Evolutionary conservation across 2,797 vertebrate genomes (phyloP).

Genomic region (Spheniscus humboldti): DNA sequence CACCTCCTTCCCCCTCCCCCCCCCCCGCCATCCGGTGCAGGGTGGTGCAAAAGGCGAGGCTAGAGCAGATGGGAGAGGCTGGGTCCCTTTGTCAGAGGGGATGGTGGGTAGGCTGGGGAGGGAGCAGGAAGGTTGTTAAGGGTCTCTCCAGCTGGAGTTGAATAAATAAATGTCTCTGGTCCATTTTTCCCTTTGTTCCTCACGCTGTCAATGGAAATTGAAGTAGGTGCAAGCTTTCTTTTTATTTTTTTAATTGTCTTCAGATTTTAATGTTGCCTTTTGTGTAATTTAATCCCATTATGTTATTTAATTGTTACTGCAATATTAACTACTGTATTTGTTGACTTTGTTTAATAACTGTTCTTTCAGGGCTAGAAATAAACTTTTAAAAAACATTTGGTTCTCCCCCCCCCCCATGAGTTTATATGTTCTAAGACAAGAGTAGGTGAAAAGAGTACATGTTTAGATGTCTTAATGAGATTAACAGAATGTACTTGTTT

Average conservation of each 20-base stretch:
- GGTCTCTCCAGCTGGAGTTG: slow-evolving; percentile 43
- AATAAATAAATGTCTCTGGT: slow-evolving; percentile 22
- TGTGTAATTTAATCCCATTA: slow-evolving; percentile 80
- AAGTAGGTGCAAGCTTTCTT: slow-evolving; percentile 72
- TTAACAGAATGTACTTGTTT: background rate
- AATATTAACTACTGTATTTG: slow-evolving; percentile 83
- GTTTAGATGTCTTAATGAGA: background rate
- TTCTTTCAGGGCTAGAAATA: slow-evolving; percentile 82
- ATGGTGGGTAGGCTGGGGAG: background rate
- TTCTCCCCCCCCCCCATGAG: background rate
- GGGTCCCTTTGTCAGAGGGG: background rate
- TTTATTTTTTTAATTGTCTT: slow-evolving; percentile 71
- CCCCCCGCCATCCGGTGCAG: background rate
- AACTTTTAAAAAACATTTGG: slow-evolving; percentile 61
- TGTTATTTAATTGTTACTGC: slow-evolving; percentile 82
- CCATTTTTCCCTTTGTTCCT: slow-evolving; percentile 6
- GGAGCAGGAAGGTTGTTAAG: background rate
- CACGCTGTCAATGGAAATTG: slow-evolving; percentile 54
- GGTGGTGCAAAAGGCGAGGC: background rate
- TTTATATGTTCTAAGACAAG: background rate
- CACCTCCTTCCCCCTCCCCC: background rate
- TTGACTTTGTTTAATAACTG: slow-evolving; percentile 75
- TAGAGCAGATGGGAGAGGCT: background rate
- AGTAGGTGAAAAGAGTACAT: background rate
- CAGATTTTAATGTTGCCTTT: slow-evolving; percentile 74